These are phyloP conservation scores for Aythya baeri DNA, from an alignment of 2,113 vertebrate genomes.

Conservation along the genomic window DNA sequence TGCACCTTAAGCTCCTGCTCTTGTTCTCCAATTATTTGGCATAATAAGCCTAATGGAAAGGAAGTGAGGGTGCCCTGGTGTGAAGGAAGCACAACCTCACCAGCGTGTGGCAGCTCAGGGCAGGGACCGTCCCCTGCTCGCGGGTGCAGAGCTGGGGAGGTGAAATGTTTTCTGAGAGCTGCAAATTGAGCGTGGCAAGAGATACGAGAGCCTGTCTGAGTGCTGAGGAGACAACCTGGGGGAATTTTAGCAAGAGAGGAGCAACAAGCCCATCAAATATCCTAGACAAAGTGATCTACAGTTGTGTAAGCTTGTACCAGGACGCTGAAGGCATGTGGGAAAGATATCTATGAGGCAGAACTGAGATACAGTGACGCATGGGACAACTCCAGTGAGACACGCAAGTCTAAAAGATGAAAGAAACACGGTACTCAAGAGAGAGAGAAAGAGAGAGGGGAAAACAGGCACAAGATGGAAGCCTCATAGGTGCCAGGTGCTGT, in stretches of 20 bases:
- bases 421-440: background rate
- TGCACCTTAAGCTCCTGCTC: background rate
- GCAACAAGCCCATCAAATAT: background rate
- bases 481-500: background rate
- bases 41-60: background rate
- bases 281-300: background rate
- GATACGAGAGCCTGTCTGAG: background rate
- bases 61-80: background rate
- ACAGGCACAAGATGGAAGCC: background rate
- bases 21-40: background rate
- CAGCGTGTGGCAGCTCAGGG: background rate
- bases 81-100: background rate
- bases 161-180: accelerated
- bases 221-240: background rate
- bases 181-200: background rate
- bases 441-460: background rate
- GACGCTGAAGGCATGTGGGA: background rate
- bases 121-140: background rate
- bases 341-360: background rate
- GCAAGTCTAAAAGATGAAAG: background rate
- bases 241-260: background rate
- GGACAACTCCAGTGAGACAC: background rate
- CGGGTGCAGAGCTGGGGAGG: background rate
- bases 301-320: background rate
- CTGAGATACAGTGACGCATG: background rate